Evolutionary conservation across 2,888 invertebrate genomes (phyloP).

Genomic region (Hemicrepidius hirtus): DNA sequence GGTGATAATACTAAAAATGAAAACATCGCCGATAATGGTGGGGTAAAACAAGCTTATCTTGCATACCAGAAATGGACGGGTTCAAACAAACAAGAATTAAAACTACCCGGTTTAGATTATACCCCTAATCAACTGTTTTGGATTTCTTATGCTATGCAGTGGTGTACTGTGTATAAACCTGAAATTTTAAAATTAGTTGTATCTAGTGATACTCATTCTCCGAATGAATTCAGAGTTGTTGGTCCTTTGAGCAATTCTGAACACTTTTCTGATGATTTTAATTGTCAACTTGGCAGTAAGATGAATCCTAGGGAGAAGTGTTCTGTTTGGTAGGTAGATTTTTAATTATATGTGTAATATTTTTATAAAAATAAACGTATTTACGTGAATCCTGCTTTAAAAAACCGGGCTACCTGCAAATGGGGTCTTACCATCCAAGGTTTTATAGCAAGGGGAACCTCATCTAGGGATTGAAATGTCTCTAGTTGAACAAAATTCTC

Average conservation of each 20-base stretch:
- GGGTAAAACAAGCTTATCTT: constrained; percentile 91
- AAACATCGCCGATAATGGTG: constrained; percentile 96
- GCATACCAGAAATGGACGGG: constrained; percentile 86
- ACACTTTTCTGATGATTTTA: constrained; percentile 78
- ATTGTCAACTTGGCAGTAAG: constrained; percentile 75
- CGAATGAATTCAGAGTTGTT: constrained; percentile 77
- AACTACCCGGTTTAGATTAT: constrained; percentile 80
- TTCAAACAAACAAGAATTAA: constrained; percentile 77
- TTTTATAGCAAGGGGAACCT: no score
- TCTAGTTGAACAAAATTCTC: no score
- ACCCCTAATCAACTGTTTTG: constrained; percentile 85
- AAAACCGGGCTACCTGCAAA: no score
- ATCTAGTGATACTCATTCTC: constrained; percentile 85
- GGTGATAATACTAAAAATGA: constrained; percentile 95
- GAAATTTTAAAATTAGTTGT: constrained; percentile 82
- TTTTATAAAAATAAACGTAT: no score
- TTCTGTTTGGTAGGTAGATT: constrained; percentile 74
- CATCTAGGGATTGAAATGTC: no score
- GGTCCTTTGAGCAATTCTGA: constrained; percentile 79
- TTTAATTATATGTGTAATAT: no score
- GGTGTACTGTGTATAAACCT: constrained; percentile 88
- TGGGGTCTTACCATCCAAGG: no score
- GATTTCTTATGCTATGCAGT: constrained; percentile 89
- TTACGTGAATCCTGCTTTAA: no score
- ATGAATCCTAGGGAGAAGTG: constrained; percentile 80